A percentile compares a stretch with the other conserved stretches of the same genome.
These are phyloP conservation scores for Oncorhynchus tshawytscha DNA, from an alignment of 2,113 vertebrate genomes.

Conservation along the genomic window DNA sequence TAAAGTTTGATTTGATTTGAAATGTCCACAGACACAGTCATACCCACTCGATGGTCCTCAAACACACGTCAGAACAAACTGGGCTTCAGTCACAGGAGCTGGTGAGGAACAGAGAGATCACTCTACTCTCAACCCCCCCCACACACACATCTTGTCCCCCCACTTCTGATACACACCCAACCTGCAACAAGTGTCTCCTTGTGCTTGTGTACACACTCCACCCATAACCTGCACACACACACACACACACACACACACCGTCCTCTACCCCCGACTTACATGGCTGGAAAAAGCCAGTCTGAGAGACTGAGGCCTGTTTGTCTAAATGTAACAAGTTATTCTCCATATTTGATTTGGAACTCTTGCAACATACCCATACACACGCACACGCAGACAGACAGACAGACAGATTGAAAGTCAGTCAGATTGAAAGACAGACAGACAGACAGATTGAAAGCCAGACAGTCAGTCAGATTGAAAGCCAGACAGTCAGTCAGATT, in stretches of 20 bases:
- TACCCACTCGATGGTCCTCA: background rate
- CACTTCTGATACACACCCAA: conserved; percentile 21
- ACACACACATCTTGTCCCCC: conserved; percentile 37
- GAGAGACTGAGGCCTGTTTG: conserved; percentile 54
- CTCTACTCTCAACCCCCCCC: conserved; percentile 16
- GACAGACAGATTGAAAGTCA: too few relatives aligned
- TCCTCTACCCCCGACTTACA: too few relatives aligned
- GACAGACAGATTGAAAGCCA: too few relatives aligned
- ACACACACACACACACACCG: background rate
- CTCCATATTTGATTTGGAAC: conserved; percentile 57
- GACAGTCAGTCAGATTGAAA: too few relatives aligned
- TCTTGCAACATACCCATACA: background rate
- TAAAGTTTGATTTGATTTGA: too few relatives aligned
- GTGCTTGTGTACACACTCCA: conserved; percentile 47
- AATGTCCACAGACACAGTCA: background rate
- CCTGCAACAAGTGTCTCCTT: conserved; percentile 60
- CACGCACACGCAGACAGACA: background rate
- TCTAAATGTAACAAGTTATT: conserved; percentile 30
- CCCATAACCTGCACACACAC: background rate
- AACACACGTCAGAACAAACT: background rate
- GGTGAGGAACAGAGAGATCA: background rate
- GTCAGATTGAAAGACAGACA: background rate
- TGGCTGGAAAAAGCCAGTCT: conserved; percentile 51
- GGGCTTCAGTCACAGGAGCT: background rate
- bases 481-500: too few relatives aligned